Evolutionary conservation across 1,140 invertebrate species (phyloP).

Genomic region (Carcinoscorpius rotundicauda): DNA sequence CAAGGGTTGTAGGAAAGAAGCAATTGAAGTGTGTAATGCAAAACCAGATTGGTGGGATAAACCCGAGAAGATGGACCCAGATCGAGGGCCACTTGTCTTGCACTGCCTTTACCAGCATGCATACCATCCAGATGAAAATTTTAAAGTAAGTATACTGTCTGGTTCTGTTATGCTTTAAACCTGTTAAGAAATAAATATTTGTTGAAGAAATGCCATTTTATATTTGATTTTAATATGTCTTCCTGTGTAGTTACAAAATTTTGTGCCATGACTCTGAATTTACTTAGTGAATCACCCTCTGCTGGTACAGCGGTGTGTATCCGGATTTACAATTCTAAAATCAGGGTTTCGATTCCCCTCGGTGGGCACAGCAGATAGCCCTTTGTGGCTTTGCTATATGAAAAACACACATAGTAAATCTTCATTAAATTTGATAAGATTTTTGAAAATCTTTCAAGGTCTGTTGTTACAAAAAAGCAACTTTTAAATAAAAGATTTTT

Average conservation of each 20-base stretch:
- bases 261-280: not conserved
- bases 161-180: not conserved
- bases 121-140: constrained; percentile 54
- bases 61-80: constrained; percentile 42
- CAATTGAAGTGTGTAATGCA: constrained; percentile 64
- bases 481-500: too few relatives aligned
- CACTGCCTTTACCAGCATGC: constrained; percentile 84
- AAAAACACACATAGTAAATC: too few relatives aligned
- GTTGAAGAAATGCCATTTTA: not conserved
- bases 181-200: not conserved
- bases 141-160: constrained; percentile 33
- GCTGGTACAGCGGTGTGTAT: too few relatives aligned
- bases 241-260: not conserved
- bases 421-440: too few relatives aligned
- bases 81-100: constrained; percentile 63
- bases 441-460: too few relatives aligned
- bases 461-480: too few relatives aligned
- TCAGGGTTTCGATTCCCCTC: too few relatives aligned
- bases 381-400: too few relatives aligned
- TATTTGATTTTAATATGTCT: not conserved
- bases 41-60: constrained; percentile 59
- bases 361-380: too few relatives aligned
- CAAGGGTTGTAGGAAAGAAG: constrained; percentile 73
- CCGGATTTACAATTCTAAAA: too few relatives aligned
- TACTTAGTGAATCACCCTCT: too few relatives aligned